Evolutionary conservation across 1,140 invertebrate genomes (phyloP), one percentile per base, ranked within the genome.

Genomic region (Rhopalosiphum padi): DNA sequence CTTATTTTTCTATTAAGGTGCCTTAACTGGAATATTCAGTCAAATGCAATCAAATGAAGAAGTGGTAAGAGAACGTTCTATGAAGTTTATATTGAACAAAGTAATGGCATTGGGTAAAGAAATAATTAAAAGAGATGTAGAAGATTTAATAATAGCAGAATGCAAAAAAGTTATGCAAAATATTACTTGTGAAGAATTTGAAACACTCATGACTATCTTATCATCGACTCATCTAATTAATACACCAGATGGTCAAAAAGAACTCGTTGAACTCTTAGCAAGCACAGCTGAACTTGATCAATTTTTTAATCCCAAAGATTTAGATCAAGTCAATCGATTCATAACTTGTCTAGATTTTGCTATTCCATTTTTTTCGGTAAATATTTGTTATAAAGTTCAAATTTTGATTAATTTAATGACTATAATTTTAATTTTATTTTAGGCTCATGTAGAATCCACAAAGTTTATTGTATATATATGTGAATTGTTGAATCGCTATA

Each of bases 141-240:
- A 99, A 95, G 98, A 98, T 94, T 96, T 97, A 94, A 96, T 99
- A 87, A 97, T 99, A 93, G 95, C 96, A 86, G 97, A 99, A 95
- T 97, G 97, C 94, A 99, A 98, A 95, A 98, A 99, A 96, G 97
- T 98, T 93, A 96, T 98, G 94, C 96, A 97, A 97, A 97, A 98
- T 96, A 97, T 98, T 23, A 98, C 97, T 77, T 97, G 98, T 90
- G 98, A 99, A 94, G 98, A 99, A 95, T 99, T 99, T 96, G 97
- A 98, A 94, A 96, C 97, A 88, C 97, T 99, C 55, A 98, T 99
- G 97, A 97, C 97, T 37, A 96, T 99, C 93, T 96, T 99, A 94
- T 97, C 97, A 3, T 96, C 97, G 95, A 97, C 98, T 22, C 97
- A 97, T 95, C 96, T 98, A 85, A 97, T 97, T 87, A 97, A 97